phyloP scores from a whole-genome alignment of 2,797 vertebrate species.

The Anas bahamensis region DNA sequence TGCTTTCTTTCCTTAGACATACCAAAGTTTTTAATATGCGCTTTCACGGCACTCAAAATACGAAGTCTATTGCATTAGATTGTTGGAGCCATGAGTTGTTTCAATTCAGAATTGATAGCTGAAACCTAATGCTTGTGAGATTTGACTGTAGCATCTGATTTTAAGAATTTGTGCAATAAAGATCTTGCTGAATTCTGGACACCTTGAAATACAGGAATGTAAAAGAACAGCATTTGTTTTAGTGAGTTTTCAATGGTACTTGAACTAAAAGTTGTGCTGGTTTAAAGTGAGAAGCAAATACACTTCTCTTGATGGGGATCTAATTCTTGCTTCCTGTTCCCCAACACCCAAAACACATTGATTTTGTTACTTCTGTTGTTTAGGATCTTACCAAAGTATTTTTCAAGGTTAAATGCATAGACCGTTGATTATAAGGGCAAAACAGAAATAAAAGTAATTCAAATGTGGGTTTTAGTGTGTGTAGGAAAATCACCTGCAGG shows the following conservation, averaged over 20 bases:
- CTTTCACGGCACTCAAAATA: neutral
- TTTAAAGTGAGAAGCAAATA: neutral
- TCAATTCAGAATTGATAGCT: neutral
- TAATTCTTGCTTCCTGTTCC: neutral
- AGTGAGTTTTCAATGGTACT: neutral
- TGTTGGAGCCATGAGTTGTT: neutral
- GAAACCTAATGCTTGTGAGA: neutral
- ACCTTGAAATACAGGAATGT: neutral
- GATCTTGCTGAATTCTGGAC: neutral
- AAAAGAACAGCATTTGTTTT: neutral
- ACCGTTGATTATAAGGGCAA: neutral
- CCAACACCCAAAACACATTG: neutral
- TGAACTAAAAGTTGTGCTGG: neutral
- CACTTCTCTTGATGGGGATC: neutral
- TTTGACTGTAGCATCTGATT: neutral
- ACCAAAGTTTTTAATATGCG: neutral
- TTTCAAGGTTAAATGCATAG: neutral
- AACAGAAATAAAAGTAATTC: neutral
- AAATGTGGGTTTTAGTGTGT: neutral
- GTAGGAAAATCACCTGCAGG: neutral
- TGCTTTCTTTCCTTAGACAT: neutral
- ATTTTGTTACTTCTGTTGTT: neutral
- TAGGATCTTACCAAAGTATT: neutral
- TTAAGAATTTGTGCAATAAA: neutral
- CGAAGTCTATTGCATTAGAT: neutral